Percentiles rank a stretch among this genome's conserved stretches.
These are phyloP conservation scores for Cactoblastis cactorum DNA, from an alignment of 2,888 invertebrate species.

Conservation along the genomic window DNA sequence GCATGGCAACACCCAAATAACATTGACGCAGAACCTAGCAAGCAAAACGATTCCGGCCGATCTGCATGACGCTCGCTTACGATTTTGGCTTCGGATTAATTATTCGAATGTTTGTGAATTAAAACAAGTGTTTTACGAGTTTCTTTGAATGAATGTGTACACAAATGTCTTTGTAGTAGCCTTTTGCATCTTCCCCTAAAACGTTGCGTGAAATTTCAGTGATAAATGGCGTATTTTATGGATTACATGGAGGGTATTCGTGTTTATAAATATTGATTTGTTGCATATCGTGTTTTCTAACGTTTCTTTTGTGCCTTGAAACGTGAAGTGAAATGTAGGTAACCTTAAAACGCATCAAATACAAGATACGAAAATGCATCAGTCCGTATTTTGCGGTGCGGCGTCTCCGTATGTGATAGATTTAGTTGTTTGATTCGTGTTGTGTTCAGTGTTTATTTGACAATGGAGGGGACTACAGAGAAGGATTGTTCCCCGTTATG, in stretches of 20 bases:
- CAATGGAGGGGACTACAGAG: slow-evolving; percentile 86
- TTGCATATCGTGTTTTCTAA: slow-evolving; percentile 50
- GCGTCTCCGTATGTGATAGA: slow-evolving; percentile 45
- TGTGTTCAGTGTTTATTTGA: slow-evolving; percentile 51
- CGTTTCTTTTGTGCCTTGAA: slow-evolving; percentile 41
- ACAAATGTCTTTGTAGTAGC: slow-evolving; percentile 16
- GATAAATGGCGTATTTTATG: slow-evolving; percentile 34
- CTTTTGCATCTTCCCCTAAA: slow-evolving; percentile 19
- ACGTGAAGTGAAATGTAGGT: slow-evolving; percentile 65
- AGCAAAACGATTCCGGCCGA: slow-evolving; percentile 53
- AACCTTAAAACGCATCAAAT: slow-evolving; percentile 32
- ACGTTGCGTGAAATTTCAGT: slow-evolving; percentile 31
- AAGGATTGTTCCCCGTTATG: slow-evolving; percentile 94
- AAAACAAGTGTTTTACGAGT: slow-evolving; percentile 42
- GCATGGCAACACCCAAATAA: slow-evolving; percentile 26
- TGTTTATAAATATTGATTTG: slow-evolving; percentile 79
- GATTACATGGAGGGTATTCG: slow-evolving; percentile 58
- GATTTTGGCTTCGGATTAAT: slow-evolving; percentile 31
- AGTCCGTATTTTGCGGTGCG: slow-evolving; percentile 49
- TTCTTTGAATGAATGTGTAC: slow-evolving; percentile 45
- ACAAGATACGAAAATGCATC: slow-evolving; percentile 58
- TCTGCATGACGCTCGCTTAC: slow-evolving; percentile 36
- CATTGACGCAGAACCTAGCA: slow-evolving; percentile 37
- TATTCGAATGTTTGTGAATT: slow-evolving; percentile 56
- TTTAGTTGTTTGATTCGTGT: slow-evolving; percentile 39